Base-by-base conservation (phyloP, 1,140 invertebrate genomes). In the Papilio aristodemus region DNA sequence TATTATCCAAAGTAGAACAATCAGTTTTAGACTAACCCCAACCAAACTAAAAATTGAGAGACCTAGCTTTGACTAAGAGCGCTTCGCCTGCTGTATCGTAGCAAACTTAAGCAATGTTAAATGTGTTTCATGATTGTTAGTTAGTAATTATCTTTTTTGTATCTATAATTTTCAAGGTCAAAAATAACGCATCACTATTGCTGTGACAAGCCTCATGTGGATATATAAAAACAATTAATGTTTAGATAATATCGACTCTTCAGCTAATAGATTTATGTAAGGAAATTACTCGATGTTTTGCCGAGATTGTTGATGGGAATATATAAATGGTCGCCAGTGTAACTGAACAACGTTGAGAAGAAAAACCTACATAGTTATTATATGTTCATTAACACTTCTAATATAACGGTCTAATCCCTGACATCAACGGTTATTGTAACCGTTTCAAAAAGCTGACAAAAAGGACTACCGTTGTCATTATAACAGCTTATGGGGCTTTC, bases 361-460 rank as follows among this genome's bases (percentile, higher is more conserved):
- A 50, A 50, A 50, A 50, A 50, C 46, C 10, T 50, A 6, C 9
- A 22, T 19, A 46, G 41, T 50, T 50, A 50, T 50, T 50, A 50
- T 50, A 50, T 50, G 46, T 50, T 50, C 46, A 50, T 50, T 50
- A 50, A 50, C 46, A 50, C 46, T 50, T 39, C 38, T 39, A 39
- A 22, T 10, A 9, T 50, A 50, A 50, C 46, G 46, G 46, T 50
- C 22, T 22, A 11, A 50, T 4, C 41, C 14, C 19, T 50, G 46
- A 22, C 46, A 50, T 50, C 46, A 50, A 50, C 46, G 10, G 46
- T 50, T 50, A 22, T 46, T 46, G 14, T 50, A 50, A 50, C 46
- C 17, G 46, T 50, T 50, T 50, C 27, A 32, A 6, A 32, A 22
- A 9, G 19, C 0, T 50, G 17, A 50, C 46, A 50, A 50, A 50